Base-by-base conservation (phyloP, 2,888 invertebrate species). In the Rhagophthalmus giganteus region DNA sequence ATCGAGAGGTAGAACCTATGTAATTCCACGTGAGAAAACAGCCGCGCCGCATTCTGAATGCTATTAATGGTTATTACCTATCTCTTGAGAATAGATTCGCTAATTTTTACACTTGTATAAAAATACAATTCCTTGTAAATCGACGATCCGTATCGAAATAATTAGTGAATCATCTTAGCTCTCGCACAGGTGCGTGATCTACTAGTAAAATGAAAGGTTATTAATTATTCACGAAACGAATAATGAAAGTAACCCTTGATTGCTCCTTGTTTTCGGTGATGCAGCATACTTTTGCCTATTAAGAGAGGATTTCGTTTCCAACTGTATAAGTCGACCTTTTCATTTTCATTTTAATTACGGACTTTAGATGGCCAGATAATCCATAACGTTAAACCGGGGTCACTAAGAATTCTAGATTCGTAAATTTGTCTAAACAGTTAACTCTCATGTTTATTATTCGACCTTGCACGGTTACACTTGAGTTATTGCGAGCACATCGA, bases 11-110 rank as follows among this genome's bases (percentile, higher is more conserved):
- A 47, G 33, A 47, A 38, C 39, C 47, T 47, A 27, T 40, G 39
- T 47, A 39, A 47, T 47, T 47, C 39, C 33, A 47, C 39, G 47
- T 47, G 47, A 47, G 47, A 47, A 47, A 46, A 46, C 31, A 31
- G 37, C 38, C 37, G 37, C 32, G 34, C 28, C 34, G n/a, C n/a
- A n/a, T n/a, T n/a, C 35, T 16, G 35, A 45, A 31, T 37, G 39
- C 27, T 39, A 30, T 45, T 37, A 46, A 37, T 28, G 30, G 24
- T 45, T 31, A 31, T 37, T 28, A 31, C 37, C 31, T 35, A 45
- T 37, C 24, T n/a, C n/a, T n/a, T n/a, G 37, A 32, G 38, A 35
- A 35, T 44, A 14, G 35, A 24, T 30, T 34, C 24, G 15, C 31
- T 9, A 20, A 32, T 38, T 38, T 38, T 38, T 46, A 35, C 8